Percentiles rank a stretch among this genome's conserved stretches.
Conservation (phyloP, 92 coral and sea anemone species). For the Nematostella vectensis region DNA sequence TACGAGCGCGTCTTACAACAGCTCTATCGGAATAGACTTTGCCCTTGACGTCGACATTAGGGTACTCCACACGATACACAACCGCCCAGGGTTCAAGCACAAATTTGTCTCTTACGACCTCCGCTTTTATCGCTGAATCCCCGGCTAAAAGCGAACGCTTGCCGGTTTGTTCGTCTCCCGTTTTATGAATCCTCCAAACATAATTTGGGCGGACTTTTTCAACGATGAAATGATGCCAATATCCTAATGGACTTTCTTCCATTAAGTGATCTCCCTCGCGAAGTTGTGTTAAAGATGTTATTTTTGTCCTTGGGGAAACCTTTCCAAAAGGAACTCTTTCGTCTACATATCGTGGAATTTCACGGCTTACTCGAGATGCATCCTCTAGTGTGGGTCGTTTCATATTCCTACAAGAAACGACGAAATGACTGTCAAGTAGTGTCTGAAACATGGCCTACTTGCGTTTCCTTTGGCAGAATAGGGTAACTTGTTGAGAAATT, state of each 20-base stretch:
- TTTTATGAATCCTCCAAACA: conserved; percentile 75
- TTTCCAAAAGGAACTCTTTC: conserved; percentile 47
- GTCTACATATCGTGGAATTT: conserved; percentile 11
- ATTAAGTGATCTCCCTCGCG: conserved; percentile 74
- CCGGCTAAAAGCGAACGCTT: conserved; percentile 48
- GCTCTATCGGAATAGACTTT: conserved; percentile 35
- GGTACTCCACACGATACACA: conserved; percentile 68
- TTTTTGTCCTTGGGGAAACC: conserved; percentile 68
- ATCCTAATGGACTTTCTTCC: conserved; percentile 81
- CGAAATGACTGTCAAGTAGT: too few species aligned
- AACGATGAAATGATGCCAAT: conserved; percentile 87
- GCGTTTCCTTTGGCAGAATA: too few species aligned
- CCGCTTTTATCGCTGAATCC: conserved; percentile 60
- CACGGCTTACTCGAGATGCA: not conserved
- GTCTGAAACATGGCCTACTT: too few species aligned
- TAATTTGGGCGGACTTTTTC: conserved; percentile 66
- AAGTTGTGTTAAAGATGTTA: conserved; percentile 54
- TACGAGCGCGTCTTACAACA: conserved; percentile 66
- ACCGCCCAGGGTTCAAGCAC: conserved; percentile 44
- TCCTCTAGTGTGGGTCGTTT: conserved; percentile 7
- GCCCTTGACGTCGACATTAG: conserved; percentile 9
- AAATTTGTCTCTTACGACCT: conserved; percentile 57
- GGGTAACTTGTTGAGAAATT: too few species aligned
- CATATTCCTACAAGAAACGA: too few species aligned
- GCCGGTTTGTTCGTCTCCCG: conserved; percentile 70